Evolutionary conservation across 2,113 vertebrate species (phyloP), one percentile per base, ranked within the genome.

Genomic region (Chelonoidis abingdonii): DNA sequence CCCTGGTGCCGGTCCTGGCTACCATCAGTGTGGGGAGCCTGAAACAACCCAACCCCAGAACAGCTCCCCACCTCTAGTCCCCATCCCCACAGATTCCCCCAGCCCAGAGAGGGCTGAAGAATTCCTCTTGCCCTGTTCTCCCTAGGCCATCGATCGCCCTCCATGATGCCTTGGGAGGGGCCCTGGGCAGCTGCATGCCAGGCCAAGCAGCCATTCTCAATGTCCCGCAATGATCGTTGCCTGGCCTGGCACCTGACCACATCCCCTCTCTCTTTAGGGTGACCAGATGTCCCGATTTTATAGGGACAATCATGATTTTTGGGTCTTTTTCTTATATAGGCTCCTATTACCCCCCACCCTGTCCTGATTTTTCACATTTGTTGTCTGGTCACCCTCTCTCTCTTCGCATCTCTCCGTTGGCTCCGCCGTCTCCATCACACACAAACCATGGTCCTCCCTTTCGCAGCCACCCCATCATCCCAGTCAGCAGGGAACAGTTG

Each of bases 21-120:
- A 50, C 9, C 5, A 41, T 69, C n/a, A 11, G 29, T 1, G 16
- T 97, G 47, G 92, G 52, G 72, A 80, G 49, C 31, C 27, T 29
- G 59, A 44, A 53, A 76, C 0, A 0, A 31, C 75, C 1, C 0
- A 49, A 22, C 49, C 1, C 0, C 3, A 1, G n/a, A n/a, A 17
- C 9, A 11, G 0, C 29, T 29, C 22, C n/a, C 49, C 1, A 3
- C 19, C n/a, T 17, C 69, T 75, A 22, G 21, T 41, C n/a, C 21
- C 69, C 69, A 75, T 41, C 69, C 10, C 69, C 69, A 75, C n/a
- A 75, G 69, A 72, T 38, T 19, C 19, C n/a, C n/a, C 69, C 21
- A 38, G 8, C 38, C n/a, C 19, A 72, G 8, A 62, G 69, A 38
- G 21, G 21, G 38, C 10, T 41, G 38, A 6, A 38, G 38, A 25